phyloP scores from a whole-genome alignment of 2,797 vertebrate species.

The Megaceryle alcyon region DNA sequence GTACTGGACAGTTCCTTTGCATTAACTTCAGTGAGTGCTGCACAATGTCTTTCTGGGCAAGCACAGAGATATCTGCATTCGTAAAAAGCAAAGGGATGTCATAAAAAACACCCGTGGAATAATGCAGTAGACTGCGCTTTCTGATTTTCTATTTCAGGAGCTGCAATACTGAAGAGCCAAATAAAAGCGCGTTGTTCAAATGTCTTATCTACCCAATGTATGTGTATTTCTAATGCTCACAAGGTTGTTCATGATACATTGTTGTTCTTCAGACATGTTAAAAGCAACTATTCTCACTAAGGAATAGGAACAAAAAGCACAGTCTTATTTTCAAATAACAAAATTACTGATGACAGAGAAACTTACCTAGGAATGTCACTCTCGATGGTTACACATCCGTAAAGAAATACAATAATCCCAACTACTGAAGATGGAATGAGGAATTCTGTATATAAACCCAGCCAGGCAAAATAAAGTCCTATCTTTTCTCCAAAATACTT shows the following conservation, averaged over 20 bases:
- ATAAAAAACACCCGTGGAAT: not conserved
- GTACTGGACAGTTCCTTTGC: not conserved
- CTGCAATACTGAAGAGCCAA: not conserved
- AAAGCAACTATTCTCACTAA: not conserved
- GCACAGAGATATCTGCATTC: not conserved
- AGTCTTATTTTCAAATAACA: not conserved
- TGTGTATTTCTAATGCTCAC: not conserved
- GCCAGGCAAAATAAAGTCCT: slow-evolving; percentile 97
- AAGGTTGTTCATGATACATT: not conserved
- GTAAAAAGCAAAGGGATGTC: not conserved
- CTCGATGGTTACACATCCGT: slow-evolving; percentile 93
- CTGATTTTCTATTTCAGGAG: not conserved
- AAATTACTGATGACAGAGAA: not conserved
- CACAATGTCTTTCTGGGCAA: not conserved
- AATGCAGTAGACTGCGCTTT: not conserved
- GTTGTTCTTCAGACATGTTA: not conserved
- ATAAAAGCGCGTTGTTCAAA: not conserved
- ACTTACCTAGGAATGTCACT: slow-evolving; percentile 92
- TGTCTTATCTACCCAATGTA: not conserved
- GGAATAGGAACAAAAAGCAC: not conserved
- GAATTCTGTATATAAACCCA: slow-evolving; percentile 96
- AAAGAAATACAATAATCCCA: slow-evolving; percentile 95
- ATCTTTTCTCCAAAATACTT: slow-evolving; percentile 99
- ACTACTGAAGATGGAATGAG: slow-evolving; percentile 95
- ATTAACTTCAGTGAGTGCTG: not conserved